These are phyloP conservation scores for Ibidorhyncha struthersii DNA, from an alignment of 2,113 vertebrate species.

Conservation along the genomic window DNA sequence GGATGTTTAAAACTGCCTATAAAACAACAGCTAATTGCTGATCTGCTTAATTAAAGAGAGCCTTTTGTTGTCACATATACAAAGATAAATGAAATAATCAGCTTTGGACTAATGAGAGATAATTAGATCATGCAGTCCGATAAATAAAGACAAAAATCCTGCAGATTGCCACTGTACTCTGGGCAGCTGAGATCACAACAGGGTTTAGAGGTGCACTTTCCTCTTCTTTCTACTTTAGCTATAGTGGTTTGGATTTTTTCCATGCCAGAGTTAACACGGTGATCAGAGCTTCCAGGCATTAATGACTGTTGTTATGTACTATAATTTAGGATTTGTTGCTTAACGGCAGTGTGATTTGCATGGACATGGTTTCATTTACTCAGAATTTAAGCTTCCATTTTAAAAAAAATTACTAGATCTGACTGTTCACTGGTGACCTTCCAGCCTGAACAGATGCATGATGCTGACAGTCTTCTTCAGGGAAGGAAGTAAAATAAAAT, in stretches of 20 bases:
- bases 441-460: neutral
- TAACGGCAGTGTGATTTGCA: neutral
- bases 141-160: slow-evolving; percentile 83
- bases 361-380: neutral
- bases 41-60: slow-evolving; percentile 88
- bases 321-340: neutral
- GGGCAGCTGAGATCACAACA: slow-evolving; percentile 20
- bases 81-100: slow-evolving; percentile 93
- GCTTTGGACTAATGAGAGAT: slow-evolving; percentile 88
- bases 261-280: neutral
- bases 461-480: neutral
- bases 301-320: neutral
- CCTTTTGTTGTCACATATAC: slow-evolving; percentile 88
- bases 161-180: slow-evolving; percentile 55
- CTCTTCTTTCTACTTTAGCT: neutral
- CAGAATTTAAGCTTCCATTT: neutral
- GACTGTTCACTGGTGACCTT: neutral
- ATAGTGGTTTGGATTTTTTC: neutral
- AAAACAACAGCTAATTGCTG: slow-evolving; percentile 87
- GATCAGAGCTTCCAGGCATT: neutral
- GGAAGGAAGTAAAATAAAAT: neutral
- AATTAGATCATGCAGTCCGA: slow-evolving; percentile 84
- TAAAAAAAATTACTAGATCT: neutral
- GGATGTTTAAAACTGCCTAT: slow-evolving; percentile 84
- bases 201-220: neutral